phyloP scores from a whole-genome alignment of 1,140 invertebrate species.

The Drosophila parabipectinata region DNA sequence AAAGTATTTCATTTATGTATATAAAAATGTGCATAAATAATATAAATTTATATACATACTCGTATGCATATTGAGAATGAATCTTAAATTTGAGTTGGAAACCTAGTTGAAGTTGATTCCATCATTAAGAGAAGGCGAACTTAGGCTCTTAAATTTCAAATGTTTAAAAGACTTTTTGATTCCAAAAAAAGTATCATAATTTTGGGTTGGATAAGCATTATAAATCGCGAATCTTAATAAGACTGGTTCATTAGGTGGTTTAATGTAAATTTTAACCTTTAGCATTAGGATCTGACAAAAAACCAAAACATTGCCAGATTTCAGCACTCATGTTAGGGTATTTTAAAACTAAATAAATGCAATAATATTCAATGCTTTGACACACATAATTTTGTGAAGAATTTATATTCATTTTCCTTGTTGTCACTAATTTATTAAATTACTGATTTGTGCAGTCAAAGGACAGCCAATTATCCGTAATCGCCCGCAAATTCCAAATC shows the following conservation, averaged over 20 bases:
- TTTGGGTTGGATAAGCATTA: neutral
- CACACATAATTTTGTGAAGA: neutral
- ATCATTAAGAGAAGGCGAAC: neutral
- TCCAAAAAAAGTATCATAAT: too few relatives aligned
- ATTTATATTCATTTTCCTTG: neutral
- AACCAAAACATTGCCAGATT: neutral
- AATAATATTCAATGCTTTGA: neutral
- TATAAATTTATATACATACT: neutral
- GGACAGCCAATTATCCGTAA: conserved; percentile 10
- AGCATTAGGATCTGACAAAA: neutral
- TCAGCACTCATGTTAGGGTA: neutral
- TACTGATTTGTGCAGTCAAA: conserved; percentile 15
- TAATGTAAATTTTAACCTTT: neutral
- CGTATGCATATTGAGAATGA: neutral
- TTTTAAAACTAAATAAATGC: neutral
- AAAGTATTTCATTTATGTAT: neutral
- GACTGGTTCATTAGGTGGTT: neutral
- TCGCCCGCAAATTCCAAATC: conserved; percentile 11
- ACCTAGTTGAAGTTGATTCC: too few relatives aligned
- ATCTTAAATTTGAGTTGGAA: neutral
- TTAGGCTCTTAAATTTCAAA: neutral
- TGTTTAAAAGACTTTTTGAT: neutral
- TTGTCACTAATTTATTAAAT: neutral
- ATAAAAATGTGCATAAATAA: neutral
- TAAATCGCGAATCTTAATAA: neutral